Percentiles rank a stretch among this genome's conserved stretches.
These are phyloP conservation scores for Heterochromis multidens DNA, from an alignment of 2,113 vertebrate genomes.

Conservation along the genomic window DNA sequence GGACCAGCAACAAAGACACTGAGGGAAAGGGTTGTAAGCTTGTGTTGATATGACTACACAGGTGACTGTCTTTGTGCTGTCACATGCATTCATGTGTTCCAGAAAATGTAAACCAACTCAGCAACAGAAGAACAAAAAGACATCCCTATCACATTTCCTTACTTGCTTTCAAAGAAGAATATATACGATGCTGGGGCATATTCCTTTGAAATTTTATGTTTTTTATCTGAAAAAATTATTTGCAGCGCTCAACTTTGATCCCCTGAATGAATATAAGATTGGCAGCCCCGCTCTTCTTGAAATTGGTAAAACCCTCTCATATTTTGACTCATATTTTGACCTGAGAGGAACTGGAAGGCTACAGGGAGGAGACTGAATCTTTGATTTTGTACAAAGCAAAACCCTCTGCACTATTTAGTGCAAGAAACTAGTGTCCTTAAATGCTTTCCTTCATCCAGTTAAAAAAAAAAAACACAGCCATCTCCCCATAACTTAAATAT, in stretches of 20 bases:
- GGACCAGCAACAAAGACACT: slow-evolving; percentile 59
- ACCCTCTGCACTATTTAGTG: background rate
- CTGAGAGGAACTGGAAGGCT: background rate
- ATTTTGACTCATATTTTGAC: background rate
- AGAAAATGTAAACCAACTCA: background rate
- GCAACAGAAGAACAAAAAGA: background rate
- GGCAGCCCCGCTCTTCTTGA: background rate
- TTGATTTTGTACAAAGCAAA: no score
- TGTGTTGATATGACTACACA: background rate
- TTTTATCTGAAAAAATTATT: background rate
- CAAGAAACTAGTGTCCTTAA: background rate
- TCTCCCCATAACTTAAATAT: background rate
- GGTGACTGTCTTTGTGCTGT: background rate
- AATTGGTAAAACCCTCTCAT: background rate
- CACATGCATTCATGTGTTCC: background rate
- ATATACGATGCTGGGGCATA: background rate
- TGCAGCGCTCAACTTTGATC: background rate
- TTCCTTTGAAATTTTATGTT: background rate
- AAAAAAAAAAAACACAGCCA: background rate
- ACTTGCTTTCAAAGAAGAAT: background rate
- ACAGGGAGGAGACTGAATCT: background rate
- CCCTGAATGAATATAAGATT: background rate
- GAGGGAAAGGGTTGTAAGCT: background rate
- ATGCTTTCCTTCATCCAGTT: background rate
- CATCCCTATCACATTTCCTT: background rate